Conservation (phyloP, 2,113 vertebrate genomes). For the Triplophysa siluroides region DNA sequence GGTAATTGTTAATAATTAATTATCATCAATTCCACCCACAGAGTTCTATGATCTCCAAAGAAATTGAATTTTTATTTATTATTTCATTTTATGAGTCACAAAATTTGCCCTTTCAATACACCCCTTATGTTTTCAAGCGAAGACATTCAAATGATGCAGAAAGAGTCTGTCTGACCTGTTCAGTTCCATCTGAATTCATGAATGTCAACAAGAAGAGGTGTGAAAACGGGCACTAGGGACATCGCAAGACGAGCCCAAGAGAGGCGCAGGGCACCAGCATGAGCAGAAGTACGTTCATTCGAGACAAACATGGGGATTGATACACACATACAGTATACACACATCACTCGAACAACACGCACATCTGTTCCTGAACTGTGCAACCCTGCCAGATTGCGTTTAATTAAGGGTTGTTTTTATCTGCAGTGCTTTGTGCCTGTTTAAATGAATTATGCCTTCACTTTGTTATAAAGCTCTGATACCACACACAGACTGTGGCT, state of each 20-base stretch:
- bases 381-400: conserved; percentile 5
- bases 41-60: conserved; percentile 3
- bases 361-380: conserved; percentile 22
- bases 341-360: background rate
- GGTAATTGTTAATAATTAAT: conserved; percentile 21
- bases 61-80: background rate
- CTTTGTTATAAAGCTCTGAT: conserved; percentile 5
- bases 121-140: background rate
- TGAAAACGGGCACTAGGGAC: background rate
- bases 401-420: conserved; percentile 33
- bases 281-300: conserved; percentile 13
- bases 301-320: background rate
- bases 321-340: background rate
- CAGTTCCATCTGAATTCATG: conserved; percentile 11
- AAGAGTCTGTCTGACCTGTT: background rate
- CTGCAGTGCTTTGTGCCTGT: conserved; percentile 28
- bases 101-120: background rate
- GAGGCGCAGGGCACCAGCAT: conserved; percentile 24
- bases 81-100: conserved; percentile 2
- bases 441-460: conserved; percentile 6
- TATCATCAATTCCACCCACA: conserved; percentile 7
- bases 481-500: conserved; percentile 11
- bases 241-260: conserved; percentile 9
- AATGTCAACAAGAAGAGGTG: conserved; percentile 26
- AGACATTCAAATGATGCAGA: background rate